Percentiles rank a stretch among this genome's conserved stretches.
phyloP scores from a whole-genome alignment of 2,113 vertebrate species.

The Fukomys damarensis region DNA sequence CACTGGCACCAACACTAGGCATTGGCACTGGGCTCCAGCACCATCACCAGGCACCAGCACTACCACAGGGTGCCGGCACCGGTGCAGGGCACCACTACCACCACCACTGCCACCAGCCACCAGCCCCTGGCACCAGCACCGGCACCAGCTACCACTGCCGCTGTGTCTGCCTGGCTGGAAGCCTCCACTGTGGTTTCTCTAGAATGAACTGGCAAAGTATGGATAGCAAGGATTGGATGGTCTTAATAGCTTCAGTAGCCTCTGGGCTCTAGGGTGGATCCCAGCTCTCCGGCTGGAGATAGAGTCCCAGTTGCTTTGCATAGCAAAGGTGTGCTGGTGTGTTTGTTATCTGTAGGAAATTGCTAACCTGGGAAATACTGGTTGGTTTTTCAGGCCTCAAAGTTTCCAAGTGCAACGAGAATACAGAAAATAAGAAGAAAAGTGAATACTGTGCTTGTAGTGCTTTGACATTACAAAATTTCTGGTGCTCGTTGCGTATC shows the following conservation, averaged over 20 bases:
- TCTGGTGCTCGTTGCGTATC: background rate
- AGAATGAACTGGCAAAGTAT: background rate
- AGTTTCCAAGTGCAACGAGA: background rate
- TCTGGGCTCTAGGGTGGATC: background rate
- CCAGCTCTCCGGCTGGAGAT: background rate
- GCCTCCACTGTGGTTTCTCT: background rate
- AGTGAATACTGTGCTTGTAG: background rate
- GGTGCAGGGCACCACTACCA: no score
- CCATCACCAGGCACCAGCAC: no score
- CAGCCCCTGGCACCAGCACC: no score
- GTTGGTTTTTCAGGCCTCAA: background rate
- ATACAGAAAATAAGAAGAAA: background rate
- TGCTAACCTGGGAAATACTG: background rate
- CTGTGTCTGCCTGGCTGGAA: no score
- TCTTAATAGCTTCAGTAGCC: background rate
- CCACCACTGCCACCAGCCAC: background rate
- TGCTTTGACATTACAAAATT: background rate
- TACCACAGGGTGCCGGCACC: no score
- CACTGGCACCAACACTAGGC: no score
- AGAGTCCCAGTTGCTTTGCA: conserved; percentile 8
- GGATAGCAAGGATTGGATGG: background rate
- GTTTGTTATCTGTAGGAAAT: background rate
- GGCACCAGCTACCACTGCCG: background rate
- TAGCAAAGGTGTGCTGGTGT: background rate
- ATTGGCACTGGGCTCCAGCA: no score